Base-by-base conservation (phyloP, 2,797 vertebrate genomes). In the Emydoidea blandingii region DNA sequence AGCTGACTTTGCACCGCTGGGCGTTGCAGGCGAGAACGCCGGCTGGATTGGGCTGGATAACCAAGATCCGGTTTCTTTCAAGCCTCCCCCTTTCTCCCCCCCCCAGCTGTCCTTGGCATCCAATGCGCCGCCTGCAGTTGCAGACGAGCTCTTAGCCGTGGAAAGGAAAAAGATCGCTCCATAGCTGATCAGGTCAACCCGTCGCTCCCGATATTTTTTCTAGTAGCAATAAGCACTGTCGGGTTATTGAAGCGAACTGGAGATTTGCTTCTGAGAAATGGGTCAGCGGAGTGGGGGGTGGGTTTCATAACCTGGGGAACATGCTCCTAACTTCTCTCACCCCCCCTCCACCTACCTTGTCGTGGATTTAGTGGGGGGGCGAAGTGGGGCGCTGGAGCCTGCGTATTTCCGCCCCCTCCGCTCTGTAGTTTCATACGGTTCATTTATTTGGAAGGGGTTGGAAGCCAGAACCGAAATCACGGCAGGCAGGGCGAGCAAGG, bases 401-500 rank as follows among this genome's bases (percentile, higher is more conserved):
- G 37, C 41, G 76, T 59, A 76, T 29, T 44, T 50, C 82, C 81
- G 54, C 5, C 76, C 79, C 62, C 49, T 27, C 41, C 82, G 56
- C 59, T 85, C 89, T 81, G 87, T 81, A 81, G 96, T 94, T 96
- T 97, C 94, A 96, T 95, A 91, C 81, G 93, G 89, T 98, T 98
- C 18, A 98, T 98, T 99, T 98, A 97, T 96, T 94, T 52, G 97
- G 98, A 98, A 98, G 98, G 98, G 98, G 91, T 97, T 97, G 96
- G 94, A 94, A 68, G 65, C 18, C 65, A 37, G 37, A 34, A 19
- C 8, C 8, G 65, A 68, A 68, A 21, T 34, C 65, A 8, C 18
- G 18, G 18, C n/a, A n/a, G 18, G 18, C 65, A 68, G 65, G 31
- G 27, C 29, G 29, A 68, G 65, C 9, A 5, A 68, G 65, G n/a